Conservation (phyloP, 2,888 invertebrate genomes). For the Arrhopalites spinosus region DNA sequence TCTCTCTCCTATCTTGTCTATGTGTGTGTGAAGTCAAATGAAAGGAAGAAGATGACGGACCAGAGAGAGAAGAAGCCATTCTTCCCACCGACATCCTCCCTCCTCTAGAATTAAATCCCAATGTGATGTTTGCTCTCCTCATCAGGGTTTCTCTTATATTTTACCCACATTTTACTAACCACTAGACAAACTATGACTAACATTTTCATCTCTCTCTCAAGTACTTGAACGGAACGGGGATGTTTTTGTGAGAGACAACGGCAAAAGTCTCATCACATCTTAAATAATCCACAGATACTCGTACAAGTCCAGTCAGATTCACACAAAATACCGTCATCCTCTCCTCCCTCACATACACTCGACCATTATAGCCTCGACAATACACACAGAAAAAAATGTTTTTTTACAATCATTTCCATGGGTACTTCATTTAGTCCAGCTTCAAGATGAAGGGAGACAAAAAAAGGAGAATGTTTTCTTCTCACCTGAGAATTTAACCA, state of each 20-base stretch:
- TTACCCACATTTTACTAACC: conserved; percentile 29
- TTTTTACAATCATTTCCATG: no score
- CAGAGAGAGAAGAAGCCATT: conserved; percentile 13
- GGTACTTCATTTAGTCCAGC: no score
- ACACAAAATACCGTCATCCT: no score
- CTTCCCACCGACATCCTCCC: conserved; percentile 19
- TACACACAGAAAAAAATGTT: no score
- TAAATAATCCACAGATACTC: no score
- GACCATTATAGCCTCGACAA: no score
- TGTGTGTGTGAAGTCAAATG: conserved; percentile 8
- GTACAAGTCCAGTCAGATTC: no score
- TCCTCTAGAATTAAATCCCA: conserved; percentile 19
- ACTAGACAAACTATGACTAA: conserved; percentile 26
- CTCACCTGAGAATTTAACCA: conserved; percentile 12
- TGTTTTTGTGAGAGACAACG: no score
- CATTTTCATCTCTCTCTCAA: background rate
- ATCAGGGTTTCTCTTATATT: conserved; percentile 27
- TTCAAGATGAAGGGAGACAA: no score
- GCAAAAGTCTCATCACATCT: background rate
- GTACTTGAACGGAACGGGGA: conserved; percentile 23
- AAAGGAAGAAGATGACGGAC: conserved; percentile 3
- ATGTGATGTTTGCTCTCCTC: conserved; percentile 30
- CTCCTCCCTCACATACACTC: no score
- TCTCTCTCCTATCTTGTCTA: background rate
- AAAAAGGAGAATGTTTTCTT: background rate